Base-by-base conservation (phyloP, 2,797 vertebrate genomes). In the Acanthiza pusilla region DNA sequence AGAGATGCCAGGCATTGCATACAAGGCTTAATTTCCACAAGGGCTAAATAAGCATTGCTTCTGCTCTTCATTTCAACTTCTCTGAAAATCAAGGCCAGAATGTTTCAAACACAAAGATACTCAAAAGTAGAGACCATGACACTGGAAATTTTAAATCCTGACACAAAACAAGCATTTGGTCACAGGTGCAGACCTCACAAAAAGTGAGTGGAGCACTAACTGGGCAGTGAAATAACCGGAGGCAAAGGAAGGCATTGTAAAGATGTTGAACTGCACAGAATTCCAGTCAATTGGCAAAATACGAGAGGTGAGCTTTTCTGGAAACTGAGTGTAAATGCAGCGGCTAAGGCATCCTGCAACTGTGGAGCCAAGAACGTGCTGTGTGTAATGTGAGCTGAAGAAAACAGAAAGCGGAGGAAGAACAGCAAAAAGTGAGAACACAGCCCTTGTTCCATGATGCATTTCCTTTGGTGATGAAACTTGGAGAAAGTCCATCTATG, bases 11-110 rank as follows among this genome's bases (percentile, higher is more conserved):
- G 20, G 42, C 48, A 88, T 48, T 83, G 53, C 55, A 60, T 22
- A 45, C 12, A 27, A 93, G 45, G 62, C 26, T 86, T 70, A 54
- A 63, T 77, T 94, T 88, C 90, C 71, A 75, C 36, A 86, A 72
- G 48, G 54, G 32, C 71, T 93, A 73, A 84, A 78, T 51, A 88
- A 87, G n/a, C 55, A 57, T 88, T 95, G 88, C 91, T 94, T 94
- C 90, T 84, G 88, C 85, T 95, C 88, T 86, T 84, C 85, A 93
- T 75, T 94, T 91, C 91, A 87, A 66, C 55, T 36, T 63, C 65
- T 81, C 50, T 83, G 57, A 89, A 95, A 83, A 79, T 80, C 74
- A 84, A 78, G 70, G 42, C 76, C 70, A 86, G 47, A 42, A 83
- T 34, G 20, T 78, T 91, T 72, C 76, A 88, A 89, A 85, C 55